These are phyloP conservation scores for Drosophila meridiana DNA, from an alignment of 2,888 invertebrate species.

Conservation along the genomic window DNA sequence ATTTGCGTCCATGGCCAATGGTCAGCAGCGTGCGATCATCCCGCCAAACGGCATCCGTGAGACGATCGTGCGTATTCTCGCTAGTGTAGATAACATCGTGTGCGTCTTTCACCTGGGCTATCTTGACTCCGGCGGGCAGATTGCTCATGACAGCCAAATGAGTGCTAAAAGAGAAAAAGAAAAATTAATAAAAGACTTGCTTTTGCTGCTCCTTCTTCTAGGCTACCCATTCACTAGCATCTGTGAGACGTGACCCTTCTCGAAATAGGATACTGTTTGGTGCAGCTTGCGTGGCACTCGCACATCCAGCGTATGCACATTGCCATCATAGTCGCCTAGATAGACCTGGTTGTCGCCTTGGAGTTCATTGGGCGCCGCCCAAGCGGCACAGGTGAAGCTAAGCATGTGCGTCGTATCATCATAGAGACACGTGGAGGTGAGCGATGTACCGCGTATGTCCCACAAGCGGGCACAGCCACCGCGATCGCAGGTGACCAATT, in stretches of 20 bases:
- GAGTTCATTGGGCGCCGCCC: constrained; percentile 51
- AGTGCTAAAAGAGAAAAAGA: constrained; percentile 27
- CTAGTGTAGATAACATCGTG: constrained; percentile 53
- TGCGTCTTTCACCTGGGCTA: constrained; percentile 26
- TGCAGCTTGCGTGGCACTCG: constrained; percentile 51
- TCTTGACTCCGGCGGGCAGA: constrained; percentile 53
- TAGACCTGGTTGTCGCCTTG: constrained; percentile 57
- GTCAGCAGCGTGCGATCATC: constrained; percentile 60
- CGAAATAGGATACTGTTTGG: constrained; percentile 48
- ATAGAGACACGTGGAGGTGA: constrained; percentile 52
- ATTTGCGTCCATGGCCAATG: constrained; percentile 63
- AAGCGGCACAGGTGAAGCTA: constrained; percentile 62
- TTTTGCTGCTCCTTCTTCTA: background rate
- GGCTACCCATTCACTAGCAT: constrained; percentile 58
- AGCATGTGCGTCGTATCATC: constrained; percentile 45
- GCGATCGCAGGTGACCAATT: constrained; percentile 65
- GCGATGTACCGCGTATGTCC: constrained; percentile 55
- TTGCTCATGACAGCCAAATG: constrained; percentile 66
- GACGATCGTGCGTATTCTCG: constrained; percentile 50
- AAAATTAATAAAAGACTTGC: no score
- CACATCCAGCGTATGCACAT: constrained; percentile 62
- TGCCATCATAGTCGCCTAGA: constrained; percentile 65
- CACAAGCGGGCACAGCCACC: constrained; percentile 62
- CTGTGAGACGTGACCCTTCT: constrained; percentile 41
- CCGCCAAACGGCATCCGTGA: constrained; percentile 60